A percentile compares a stretch with the other conserved stretches of the same genome.
These are phyloP conservation scores for Zapornia atra DNA, from an alignment of 2,113 vertebrate genomes.

Conservation along the genomic window DNA sequence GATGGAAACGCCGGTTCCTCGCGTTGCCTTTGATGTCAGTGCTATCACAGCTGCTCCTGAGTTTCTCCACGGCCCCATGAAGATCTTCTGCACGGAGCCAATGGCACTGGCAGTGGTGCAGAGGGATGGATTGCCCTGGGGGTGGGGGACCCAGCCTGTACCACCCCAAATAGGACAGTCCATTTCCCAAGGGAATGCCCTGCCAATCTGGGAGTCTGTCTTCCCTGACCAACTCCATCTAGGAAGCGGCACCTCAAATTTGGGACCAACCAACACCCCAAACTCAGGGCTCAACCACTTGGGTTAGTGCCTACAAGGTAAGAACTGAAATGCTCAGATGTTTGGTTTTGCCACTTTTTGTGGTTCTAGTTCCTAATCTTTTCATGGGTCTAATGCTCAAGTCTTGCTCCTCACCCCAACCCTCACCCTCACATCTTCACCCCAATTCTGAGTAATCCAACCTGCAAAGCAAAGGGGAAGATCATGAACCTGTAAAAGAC, in stretches of 20 bases:
- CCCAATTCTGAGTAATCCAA: not conserved
- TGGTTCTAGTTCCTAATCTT: not conserved
- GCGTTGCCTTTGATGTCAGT: not conserved
- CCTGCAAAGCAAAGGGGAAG: not conserved
- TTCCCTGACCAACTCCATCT: not conserved
- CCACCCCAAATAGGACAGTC: not conserved
- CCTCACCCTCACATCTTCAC: not conserved
- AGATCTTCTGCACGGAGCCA: not conserved
- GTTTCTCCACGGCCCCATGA: not conserved
- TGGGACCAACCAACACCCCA: no score
- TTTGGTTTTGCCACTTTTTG: not conserved
- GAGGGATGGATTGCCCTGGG: not conserved
- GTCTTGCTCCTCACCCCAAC: not conserved
- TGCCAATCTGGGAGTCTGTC: not conserved
- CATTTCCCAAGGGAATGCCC: not conserved
- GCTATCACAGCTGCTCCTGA: not conserved
- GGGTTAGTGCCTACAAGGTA: not conserved
- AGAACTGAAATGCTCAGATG: fast-evolving
- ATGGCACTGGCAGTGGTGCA: not conserved
- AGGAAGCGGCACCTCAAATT: no score
- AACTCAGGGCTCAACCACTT: fast-evolving
- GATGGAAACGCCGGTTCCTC: not conserved
- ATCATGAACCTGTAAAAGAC: not conserved
- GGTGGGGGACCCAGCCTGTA: not conserved
- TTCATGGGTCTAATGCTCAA: not conserved